Percentiles rank a stretch among this genome's conserved stretches.
These are phyloP conservation scores for Brachionus sp. DNA, from an alignment of 1,140 invertebrate species.

Conservation along the genomic window DNA sequence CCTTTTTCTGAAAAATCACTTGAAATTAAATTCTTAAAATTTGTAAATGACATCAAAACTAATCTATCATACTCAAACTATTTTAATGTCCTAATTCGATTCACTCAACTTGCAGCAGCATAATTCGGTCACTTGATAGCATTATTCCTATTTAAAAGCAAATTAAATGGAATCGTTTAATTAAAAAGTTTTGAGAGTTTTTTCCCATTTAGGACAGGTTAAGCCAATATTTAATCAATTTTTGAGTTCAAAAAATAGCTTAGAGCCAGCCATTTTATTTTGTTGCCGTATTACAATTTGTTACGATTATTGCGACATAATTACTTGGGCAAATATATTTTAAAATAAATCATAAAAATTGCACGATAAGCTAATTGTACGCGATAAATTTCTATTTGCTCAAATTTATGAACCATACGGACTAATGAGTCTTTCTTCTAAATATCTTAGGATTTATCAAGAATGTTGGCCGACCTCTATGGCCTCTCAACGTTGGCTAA, in stretches of 20 bases:
- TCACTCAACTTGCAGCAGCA: not conserved
- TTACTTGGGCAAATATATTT: conserved; percentile 9
- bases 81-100: conserved; percentile 20
- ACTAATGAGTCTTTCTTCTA: not conserved
- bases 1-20: conserved; percentile 5
- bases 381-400: not conserved
- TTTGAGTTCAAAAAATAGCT: not conserved
- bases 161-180: conserved; percentile 36
- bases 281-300: not conserved
- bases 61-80: conserved; percentile 26
- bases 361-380: conserved; percentile 27
- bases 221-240: conserved; percentile 38
- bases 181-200: not conserved
- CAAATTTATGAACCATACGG: not conserved
- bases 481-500: not conserved
- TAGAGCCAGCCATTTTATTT: not conserved
- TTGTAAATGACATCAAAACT: conserved; percentile 4
- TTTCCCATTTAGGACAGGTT: not conserved
- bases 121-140: conserved; percentile 7
- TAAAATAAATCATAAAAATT: conserved; percentile 12
- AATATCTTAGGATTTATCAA: not conserved
- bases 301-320: conserved; percentile 12
- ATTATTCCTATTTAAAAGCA: conserved; percentile 28
- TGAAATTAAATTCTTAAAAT: not conserved
- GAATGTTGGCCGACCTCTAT: not conserved